These are phyloP conservation scores for Zootermopsis nevadensis DNA, from an alignment of 2,888 invertebrate genomes.

Conservation along the genomic window DNA sequence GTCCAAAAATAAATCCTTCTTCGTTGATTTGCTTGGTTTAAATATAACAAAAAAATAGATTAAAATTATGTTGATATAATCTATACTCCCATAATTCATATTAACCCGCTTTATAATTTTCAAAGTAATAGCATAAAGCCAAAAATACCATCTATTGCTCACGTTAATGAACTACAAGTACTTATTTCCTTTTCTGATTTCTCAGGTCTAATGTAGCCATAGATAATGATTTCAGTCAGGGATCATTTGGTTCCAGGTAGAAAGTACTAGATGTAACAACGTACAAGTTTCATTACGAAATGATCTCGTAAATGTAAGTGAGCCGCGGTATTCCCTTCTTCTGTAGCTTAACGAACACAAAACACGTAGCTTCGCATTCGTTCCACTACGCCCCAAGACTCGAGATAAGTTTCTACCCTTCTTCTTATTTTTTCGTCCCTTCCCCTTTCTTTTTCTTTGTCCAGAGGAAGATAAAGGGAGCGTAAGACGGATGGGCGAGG, in stretches of 20 bases:
- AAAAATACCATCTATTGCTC: no score
- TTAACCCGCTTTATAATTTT: no score
- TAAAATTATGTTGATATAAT: no score
- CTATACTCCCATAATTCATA: no score
- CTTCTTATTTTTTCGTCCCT: neutral
- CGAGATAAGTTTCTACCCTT: neutral
- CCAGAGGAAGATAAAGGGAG: neutral
- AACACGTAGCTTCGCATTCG: constrained; percentile 7
- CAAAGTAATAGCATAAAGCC: no score
- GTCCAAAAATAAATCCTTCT: no score
- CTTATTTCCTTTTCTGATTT: neutral
- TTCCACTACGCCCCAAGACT: neutral
- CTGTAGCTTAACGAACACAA: constrained; percentile 2
- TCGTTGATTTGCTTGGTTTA: no score
- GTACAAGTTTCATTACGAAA: constrained; percentile 1
- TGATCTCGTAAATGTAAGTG: neutral
- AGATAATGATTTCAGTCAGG: constrained; percentile 12
- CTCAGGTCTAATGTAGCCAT: neutral
- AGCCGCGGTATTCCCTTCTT: neutral
- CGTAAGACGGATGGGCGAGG: constrained; percentile 8
- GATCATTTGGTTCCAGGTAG: constrained; percentile 12
- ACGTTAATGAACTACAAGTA: neutral
- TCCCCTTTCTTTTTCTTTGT: neutral
- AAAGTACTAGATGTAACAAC: constrained; percentile 1
- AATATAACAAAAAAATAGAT: no score